A percentile compares a stretch with the other conserved stretches of the same genome.
Evolutionary conservation across 2,113 vertebrate genomes (phyloP).

Genomic region (Egretta garzetta): DNA sequence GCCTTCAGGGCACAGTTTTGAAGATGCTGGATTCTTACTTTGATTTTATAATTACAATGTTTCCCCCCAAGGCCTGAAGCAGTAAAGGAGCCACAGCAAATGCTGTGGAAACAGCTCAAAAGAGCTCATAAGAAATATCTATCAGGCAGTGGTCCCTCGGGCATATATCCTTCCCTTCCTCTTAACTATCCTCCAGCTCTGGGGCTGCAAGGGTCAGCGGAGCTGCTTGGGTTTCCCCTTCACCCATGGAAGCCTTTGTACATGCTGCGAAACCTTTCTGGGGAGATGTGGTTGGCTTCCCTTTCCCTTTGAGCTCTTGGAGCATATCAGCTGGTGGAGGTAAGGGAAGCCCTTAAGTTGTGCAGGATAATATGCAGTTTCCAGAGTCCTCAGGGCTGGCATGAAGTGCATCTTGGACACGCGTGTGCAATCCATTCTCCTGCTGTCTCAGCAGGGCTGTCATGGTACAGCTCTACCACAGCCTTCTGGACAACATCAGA

Average conservation of each 20-base stretch:
- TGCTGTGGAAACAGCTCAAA: background rate
- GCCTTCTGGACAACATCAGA: background rate
- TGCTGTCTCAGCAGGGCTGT: background rate
- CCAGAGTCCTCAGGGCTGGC: background rate
- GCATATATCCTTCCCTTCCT: background rate
- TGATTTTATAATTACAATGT: background rate
- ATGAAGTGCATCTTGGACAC: background rate
- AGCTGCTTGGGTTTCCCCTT: background rate
- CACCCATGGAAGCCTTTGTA: background rate
- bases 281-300: background rate
- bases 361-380: background rate
- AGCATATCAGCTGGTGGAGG: background rate
- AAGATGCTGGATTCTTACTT: background rate
- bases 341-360: background rate
- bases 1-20: background rate
- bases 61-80: background rate
- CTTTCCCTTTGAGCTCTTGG: background rate
- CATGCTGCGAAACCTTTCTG: background rate
- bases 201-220: background rate
- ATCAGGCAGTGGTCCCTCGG: background rate
- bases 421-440: rapidly evolving
- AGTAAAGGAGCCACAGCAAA: background rate
- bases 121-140: background rate
- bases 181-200: background rate
- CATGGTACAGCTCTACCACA: background rate